Evolutionary conservation across 2,888 invertebrate genomes (phyloP).

Genomic region (Catonia carolina): DNA sequence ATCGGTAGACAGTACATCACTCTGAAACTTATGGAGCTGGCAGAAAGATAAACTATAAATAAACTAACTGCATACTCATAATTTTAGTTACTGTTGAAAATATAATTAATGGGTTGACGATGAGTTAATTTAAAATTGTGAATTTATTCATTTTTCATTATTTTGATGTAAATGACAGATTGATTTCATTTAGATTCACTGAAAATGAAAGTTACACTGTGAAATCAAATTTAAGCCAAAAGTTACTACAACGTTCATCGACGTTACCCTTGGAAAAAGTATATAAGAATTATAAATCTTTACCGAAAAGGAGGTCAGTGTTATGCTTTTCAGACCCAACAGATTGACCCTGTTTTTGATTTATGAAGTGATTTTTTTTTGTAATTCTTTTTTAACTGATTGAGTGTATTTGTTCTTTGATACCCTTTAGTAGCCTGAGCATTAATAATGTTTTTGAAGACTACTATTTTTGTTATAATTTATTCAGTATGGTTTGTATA

Average conservation of each 20-base stretch:
- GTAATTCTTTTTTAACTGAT: constrained; percentile 4
- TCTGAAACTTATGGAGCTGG: too few relatives aligned
- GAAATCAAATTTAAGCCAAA: constrained; percentile 3
- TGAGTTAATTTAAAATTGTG: too few relatives aligned
- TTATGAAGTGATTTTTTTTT: constrained; percentile 11
- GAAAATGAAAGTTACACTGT: constrained; percentile 25
- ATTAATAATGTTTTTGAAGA: not conserved
- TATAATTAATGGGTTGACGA: too few relatives aligned
- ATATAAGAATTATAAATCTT: constrained; percentile 5
- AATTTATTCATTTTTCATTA: too few relatives aligned
- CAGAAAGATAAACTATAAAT: too few relatives aligned
- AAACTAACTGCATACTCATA: too few relatives aligned
- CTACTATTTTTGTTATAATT: too few relatives aligned
- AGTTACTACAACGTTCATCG: constrained; percentile 12
- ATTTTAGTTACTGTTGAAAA: too few relatives aligned
- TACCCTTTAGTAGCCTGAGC: not conserved
- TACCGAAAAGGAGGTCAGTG: constrained; percentile 15
- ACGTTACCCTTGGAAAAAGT: constrained; percentile 11
- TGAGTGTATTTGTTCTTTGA: not conserved
- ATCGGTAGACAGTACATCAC: too few relatives aligned
- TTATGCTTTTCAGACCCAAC: not conserved
- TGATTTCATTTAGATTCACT: constrained; percentile 24
- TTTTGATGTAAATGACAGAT: not conserved
- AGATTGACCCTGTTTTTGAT: not conserved
- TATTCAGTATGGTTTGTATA: too few relatives aligned